These are phyloP conservation scores for Cettia cetti DNA, from an alignment of 2,113 vertebrate species.

Conservation along the genomic window DNA sequence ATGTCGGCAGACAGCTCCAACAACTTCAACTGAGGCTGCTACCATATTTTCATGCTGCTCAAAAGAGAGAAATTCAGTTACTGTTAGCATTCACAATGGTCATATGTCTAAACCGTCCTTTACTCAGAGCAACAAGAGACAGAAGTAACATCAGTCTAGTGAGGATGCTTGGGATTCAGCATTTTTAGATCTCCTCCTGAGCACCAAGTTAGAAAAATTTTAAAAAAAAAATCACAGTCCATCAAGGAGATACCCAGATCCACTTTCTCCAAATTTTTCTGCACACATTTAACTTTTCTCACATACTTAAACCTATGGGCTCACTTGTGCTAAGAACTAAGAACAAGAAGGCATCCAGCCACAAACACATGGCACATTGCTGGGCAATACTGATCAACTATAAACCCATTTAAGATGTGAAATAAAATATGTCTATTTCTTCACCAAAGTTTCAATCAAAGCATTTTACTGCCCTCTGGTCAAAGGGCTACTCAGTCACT, in stretches of 20 bases:
- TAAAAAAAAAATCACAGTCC: background rate
- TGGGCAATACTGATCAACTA: background rate
- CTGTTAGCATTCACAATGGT: background rate
- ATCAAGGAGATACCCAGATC: background rate
- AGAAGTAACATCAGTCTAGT: background rate
- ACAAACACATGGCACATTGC: background rate
- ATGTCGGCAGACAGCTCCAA: constrained; percentile 87
- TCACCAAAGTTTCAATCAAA: background rate
- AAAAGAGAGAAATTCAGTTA: constrained; percentile 12
- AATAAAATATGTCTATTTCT: background rate
- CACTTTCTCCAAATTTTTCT: background rate
- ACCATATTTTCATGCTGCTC: constrained; percentile 88
- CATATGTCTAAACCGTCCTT: constrained; percentile 18
- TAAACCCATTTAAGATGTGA: background rate
- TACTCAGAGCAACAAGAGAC: constrained; percentile 28
- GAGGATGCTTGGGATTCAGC: background rate
- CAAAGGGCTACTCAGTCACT: background rate
- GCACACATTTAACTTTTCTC: background rate
- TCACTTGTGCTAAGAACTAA: background rate
- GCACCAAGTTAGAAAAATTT: background rate
- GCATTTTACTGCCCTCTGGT: background rate
- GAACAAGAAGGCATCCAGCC: background rate
- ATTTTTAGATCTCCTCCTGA: background rate
- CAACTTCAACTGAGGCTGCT: constrained; percentile 85
- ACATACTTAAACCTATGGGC: background rate